Conservation (phyloP, 2,888 invertebrate species). For the Corythucha ciliata region DNA sequence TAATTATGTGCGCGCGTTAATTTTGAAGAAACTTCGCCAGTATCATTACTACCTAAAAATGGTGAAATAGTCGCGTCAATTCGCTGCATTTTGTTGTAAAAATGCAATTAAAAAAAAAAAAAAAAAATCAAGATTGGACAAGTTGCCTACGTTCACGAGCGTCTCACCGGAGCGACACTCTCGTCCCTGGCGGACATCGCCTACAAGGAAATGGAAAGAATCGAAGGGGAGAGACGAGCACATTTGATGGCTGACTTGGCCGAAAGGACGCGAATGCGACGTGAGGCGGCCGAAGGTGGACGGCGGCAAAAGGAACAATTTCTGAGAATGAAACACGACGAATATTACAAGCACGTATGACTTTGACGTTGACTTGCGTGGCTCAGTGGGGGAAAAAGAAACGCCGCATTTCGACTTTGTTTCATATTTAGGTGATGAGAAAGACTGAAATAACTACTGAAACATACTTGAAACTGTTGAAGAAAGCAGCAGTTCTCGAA, state of each 20-base stretch:
- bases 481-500: background rate
- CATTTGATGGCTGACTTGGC: conserved; percentile 71
- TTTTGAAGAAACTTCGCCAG: conserved; percentile 10
- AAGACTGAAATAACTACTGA: conserved; percentile 19
- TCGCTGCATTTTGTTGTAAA: no score
- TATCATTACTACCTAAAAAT: conserved; percentile 18
- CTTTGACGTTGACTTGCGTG: no score
- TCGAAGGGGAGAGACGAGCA: conserved; percentile 66
- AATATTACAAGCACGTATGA: conserved; percentile 60
- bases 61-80: no score
- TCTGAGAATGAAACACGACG: conserved; percentile 62
- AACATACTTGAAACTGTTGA: conserved; percentile 14
- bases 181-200: conserved; percentile 64
- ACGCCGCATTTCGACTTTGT: no score
- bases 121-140: conserved; percentile 13
- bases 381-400: no score
- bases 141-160: conserved; percentile 49
- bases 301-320: conserved; percentile 65
- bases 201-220: conserved; percentile 63
- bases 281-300: conserved; percentile 74
- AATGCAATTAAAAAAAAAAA: background rate
- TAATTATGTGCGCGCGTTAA: conserved; percentile 1
- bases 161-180: conserved; percentile 62
- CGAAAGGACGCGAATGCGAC: conserved; percentile 61
- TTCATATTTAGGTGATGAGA: conserved; percentile 13